Conservation (phyloP, 2,113 vertebrate species). For the Xerus inauris region DNA sequence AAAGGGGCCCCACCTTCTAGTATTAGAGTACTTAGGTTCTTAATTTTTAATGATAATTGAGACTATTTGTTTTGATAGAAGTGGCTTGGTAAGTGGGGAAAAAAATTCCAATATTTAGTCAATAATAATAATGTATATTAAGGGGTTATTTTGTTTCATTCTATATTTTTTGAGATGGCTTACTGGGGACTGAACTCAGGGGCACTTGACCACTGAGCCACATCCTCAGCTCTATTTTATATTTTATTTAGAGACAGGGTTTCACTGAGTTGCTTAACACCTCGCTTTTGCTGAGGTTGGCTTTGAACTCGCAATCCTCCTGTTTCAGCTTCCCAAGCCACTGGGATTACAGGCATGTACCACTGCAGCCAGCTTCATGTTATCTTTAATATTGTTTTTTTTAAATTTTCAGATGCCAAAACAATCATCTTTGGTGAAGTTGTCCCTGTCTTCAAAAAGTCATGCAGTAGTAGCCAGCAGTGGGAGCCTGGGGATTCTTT, state of each 20-base stretch:
- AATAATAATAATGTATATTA: neutral
- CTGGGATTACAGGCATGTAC: too few species aligned
- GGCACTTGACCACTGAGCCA: too few species aligned
- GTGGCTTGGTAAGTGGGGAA: neutral
- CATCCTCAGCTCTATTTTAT: too few species aligned
- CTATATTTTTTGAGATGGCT: neutral
- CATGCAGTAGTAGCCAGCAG: neutral
- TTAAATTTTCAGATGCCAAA: neutral
- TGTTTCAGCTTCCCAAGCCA: too few species aligned
- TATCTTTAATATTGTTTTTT: neutral
- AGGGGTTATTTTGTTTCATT: neutral
- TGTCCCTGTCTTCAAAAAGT: neutral
- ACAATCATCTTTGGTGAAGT: neutral
- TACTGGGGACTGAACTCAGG: too few species aligned
- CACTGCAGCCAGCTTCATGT: neutral
- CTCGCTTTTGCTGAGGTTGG: too few species aligned
- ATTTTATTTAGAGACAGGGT: too few species aligned
- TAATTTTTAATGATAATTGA: conserved; percentile 39
- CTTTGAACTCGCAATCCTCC: too few species aligned
- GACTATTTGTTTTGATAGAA: conserved; percentile 18
- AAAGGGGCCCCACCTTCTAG: neutral
- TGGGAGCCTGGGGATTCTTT: neutral
- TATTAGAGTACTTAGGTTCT: neutral
- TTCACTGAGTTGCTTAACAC: too few species aligned
- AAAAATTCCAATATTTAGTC: neutral